phyloP scores from a whole-genome alignment of 1,140 invertebrate species.

The Sycobia sp. region DNA sequence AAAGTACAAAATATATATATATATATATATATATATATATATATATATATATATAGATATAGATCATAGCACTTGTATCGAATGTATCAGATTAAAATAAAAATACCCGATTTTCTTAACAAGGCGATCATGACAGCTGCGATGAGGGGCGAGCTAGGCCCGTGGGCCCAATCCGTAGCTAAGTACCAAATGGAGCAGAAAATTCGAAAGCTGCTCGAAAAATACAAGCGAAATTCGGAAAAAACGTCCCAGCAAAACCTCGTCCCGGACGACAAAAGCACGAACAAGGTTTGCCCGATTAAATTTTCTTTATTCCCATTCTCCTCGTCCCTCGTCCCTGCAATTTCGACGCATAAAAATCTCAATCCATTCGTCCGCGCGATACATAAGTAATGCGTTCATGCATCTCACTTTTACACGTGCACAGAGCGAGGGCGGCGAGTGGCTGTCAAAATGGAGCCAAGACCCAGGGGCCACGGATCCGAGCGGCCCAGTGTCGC shows the following conservation, averaged over 20 bases:
- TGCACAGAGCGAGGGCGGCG: slow-evolving; percentile 10
- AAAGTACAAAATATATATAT: no score
- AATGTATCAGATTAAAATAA: no score
- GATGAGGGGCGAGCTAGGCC: slow-evolving; percentile 53
- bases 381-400: no score
- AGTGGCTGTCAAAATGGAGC: slow-evolving; percentile 32
- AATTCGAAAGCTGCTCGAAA: slow-evolving; percentile 46
- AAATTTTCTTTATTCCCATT: neutral
- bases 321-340: neutral
- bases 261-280: neutral
- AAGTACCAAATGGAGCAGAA: slow-evolving; percentile 51
- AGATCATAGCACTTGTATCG: no score
- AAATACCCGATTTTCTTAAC: neutral
- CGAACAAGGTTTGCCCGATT: neutral
- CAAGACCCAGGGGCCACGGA: neutral
- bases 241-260: neutral
- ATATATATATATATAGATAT: no score
- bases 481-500: no score
- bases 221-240: slow-evolving; percentile 29
- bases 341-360: neutral
- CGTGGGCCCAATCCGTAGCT: slow-evolving; percentile 52
- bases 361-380: no score
- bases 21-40: no score
- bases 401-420: no score
- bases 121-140: slow-evolving; percentile 48